Evolutionary conservation across 2,888 invertebrate species (phyloP), one percentile per base, ranked within the genome.

Genomic region (Tryphoninae sp.): DNA sequence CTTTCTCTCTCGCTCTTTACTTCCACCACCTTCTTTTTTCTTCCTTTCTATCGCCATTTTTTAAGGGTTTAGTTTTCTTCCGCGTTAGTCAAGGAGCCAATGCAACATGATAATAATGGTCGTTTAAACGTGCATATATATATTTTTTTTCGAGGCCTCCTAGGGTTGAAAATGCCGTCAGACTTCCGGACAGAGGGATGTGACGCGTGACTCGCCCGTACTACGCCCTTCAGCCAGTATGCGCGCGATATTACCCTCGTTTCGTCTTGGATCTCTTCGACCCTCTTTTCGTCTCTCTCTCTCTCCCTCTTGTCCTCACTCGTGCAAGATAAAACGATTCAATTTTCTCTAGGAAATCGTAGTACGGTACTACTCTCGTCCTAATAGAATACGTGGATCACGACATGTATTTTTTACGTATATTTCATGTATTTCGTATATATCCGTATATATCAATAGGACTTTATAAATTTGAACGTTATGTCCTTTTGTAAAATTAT

Each of bases 311-410:
- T 22, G 45, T 33, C 16, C 49, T 23, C 22, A 8, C 33, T 58
- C 55, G 55, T 64, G 65, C 55, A 64, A 64, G 77, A 69, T 69
- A 64, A 74, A 73, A 61, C 67, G 62, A 78, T 87, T 87, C 87
- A 86, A 87, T 87, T 87, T 87, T 87, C 86, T 86, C 80, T 77
- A 84, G 85, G 71, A 82, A 82, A 82, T 82, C 75, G 78, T 83
- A 79, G 55, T 62, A 33, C 62, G 64, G 53, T 55, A 73, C 49
- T 40, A 59, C 61, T 40, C 59, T 22, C 49, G 42, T n/a, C 42
- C 42, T 69, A 40, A 69, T 69, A 69, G 68, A 75, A 75, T 51
- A 19, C 74, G 42, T n/a, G 49, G 19, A 64, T 58, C 64, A 16
- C 45, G 33, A 42, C 26, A 55, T 62, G 62, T 59, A 26, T 23